phyloP scores from a whole-genome alignment of 1,140 invertebrate genomes.

The Stenopsyche tienmushanensis region DNA sequence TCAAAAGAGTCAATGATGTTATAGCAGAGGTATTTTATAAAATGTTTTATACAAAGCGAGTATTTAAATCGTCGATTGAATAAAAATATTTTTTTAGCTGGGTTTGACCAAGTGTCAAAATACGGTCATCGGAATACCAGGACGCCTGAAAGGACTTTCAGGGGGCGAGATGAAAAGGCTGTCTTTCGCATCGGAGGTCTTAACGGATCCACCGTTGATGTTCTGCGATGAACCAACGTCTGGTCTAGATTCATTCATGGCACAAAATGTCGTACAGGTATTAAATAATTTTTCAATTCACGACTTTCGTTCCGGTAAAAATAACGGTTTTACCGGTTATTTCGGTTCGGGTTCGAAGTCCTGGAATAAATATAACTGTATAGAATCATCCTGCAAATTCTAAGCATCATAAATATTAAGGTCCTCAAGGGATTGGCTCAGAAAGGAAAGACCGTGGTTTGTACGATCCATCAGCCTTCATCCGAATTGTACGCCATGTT shows the following conservation, averaged over 20 bases:
- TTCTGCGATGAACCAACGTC: constrained; percentile 98
- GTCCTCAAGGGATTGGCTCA: constrained; percentile 75
- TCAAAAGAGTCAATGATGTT: constrained; percentile 85
- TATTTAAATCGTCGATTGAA: too few species aligned
- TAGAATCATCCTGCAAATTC: not conserved
- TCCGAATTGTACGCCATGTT: constrained; percentile 93
- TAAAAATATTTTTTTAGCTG: too few species aligned
- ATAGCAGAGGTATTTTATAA: constrained; percentile 71
- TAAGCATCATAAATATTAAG: constrained; percentile 39
- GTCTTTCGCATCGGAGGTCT: constrained; percentile 93
- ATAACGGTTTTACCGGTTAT: not conserved
- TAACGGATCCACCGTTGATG: constrained; percentile 92
- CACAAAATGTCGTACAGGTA: constrained; percentile 81
- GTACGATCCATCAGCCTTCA: constrained; percentile 95
- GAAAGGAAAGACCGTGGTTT: constrained; percentile 88
- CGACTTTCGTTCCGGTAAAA: not conserved
- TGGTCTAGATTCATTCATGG: constrained; percentile 84
- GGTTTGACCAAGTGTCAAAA: constrained; percentile 84
- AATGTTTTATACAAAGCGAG: constrained; percentile 18
- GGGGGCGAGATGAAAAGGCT: constrained; percentile 94
- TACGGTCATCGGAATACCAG: constrained; percentile 84
- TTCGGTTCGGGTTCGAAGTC: too few species aligned
- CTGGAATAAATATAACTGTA: not conserved
- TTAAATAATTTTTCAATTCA: not conserved
- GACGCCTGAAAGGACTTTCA: constrained; percentile 87